Base-by-base conservation (phyloP, 2,888 invertebrate genomes). In the Agonopterix arenella region DNA sequence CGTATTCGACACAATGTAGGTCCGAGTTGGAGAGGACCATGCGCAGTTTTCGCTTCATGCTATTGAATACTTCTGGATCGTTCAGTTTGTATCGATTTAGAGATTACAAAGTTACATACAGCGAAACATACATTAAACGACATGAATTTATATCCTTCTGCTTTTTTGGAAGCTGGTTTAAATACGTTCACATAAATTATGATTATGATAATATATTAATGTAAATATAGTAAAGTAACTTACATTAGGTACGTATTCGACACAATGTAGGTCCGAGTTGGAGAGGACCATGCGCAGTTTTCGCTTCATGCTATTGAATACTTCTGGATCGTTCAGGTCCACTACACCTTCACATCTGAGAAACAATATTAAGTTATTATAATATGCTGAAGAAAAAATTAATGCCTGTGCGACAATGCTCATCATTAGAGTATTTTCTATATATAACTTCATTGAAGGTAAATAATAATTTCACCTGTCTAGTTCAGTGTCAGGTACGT, bases 261-360 rank as follows among this genome's bases (percentile, higher is more conserved):
- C 90, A 67, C 93, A 93, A 63, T 95, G 93, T 52, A 94, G 83
- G 68, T 97, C 97, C 0, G 96, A 95, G 61, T 95, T 96, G 57
- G 98, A 96, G 37, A 99, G 90, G 49, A 98, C 98, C 62, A 96
- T 91, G 16, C 98, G 92, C 53, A 99, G 88, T 72, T 98, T 98
- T 58, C 96, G 93, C 80, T 98, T 98, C 66, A 90, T 85, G 52
- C 78, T 84, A 73, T 84, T 80, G 62, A 89, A 89, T 56, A 83
- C 82, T 51, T 89, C 88, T 0, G 86, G 86, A 48, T 88, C 86
- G 60, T 77, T 83, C 47, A 89, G 61, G 45, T 89, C 86, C 1
- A 88, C 74, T 0, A 83, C 75, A 0, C 86, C 86, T 55, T 88
- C 88, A 47, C 67, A 67, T 43, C 86, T 88, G 53, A 0, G 51